Evolutionary conservation across 2,888 invertebrate genomes (phyloP).

Genomic region (Apocheima hispidaria): DNA sequence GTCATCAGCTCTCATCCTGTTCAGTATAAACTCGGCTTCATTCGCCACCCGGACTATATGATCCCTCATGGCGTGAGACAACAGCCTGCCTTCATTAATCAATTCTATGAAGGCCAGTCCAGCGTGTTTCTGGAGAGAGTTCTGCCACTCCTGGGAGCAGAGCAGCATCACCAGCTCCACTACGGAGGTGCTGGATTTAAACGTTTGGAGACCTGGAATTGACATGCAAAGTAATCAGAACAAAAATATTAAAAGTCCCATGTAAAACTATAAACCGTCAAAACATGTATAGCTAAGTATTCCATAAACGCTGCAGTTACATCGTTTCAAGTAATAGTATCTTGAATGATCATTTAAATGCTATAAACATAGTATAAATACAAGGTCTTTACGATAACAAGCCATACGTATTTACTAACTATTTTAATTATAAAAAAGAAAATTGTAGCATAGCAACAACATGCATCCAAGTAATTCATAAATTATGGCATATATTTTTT

Average conservation of each 20-base stretch:
- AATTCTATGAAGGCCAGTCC: slow-evolving; percentile 99
- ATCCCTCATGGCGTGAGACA: slow-evolving; percentile 99
- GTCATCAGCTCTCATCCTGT: slow-evolving; percentile 99
- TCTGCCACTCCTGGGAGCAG: slow-evolving; percentile 99
- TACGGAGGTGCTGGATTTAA: slow-evolving; percentile 98
- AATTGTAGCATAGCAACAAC: too few relatives aligned
- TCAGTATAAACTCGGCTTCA: slow-evolving; percentile 99
- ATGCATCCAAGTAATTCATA: too few relatives aligned
- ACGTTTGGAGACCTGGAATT: slow-evolving; percentile 95
- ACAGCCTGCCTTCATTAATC: slow-evolving; percentile 98
- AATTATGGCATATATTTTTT: too few relatives aligned
- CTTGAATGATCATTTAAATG: too few relatives aligned
- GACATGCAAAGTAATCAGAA: not conserved
- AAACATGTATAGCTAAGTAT: too few relatives aligned
- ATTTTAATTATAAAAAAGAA: too few relatives aligned
- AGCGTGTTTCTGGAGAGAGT: slow-evolving; percentile 99
- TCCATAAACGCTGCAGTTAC: too few relatives aligned
- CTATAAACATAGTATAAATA: too few relatives aligned
- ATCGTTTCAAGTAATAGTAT: too few relatives aligned
- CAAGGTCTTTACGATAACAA: too few relatives aligned
- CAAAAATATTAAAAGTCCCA: not conserved
- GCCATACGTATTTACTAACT: too few relatives aligned
- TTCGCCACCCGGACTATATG: slow-evolving; percentile 99
- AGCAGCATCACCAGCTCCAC: slow-evolving; percentile 99
- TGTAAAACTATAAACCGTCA: too few relatives aligned